Evolutionary conservation across 2,797 vertebrate species (phyloP), one percentile per base, ranked within the genome.

Genomic region (Enteromius argenteus): DNA sequence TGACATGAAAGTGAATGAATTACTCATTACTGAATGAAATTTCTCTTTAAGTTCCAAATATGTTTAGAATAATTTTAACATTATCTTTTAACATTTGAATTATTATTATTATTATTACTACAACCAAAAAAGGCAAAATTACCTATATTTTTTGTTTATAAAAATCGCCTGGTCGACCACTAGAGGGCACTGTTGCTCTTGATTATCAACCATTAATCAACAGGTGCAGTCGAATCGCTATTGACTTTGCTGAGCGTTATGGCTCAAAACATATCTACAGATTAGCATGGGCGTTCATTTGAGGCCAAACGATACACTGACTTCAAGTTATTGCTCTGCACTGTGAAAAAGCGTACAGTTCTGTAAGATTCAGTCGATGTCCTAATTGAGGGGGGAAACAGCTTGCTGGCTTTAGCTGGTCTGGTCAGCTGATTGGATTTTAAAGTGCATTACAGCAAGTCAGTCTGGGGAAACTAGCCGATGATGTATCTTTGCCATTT

Each of bases 161-260:
- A 68, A 39, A 23, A 44, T 49, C 27, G 21, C 10, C 30, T 21
- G 10, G 3, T 69, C 35, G n/a, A 17, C 30, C 86, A 87, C 82
- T 83, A 95, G 95, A 94, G 91, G 91, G 89, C 94, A 92, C 89
- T 94, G 92, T 94, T 93, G 93, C 87, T 89, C 89, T 11, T 19
- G 4, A 13, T 67, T 44, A 32, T 62, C 32, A 85, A 74, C 72
- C 56, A 76, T 72, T 6, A 9, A 88, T 93, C 94, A 93, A 94
- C 92, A 95, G 92, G 93, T 94, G 86, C 23, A 68, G 44, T 58
- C 37, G 35, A 64, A 66, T 44, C n/a, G 14, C 21, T 37, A 7
- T 69, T 42, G 37, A 69, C 35, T 80, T 35, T 39, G 32, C 21
- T 10, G 27, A n/a, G 13, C 11, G 3, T 39, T 14, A 5, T 11